A percentile compares a stretch with the other conserved stretches of the same genome.
Conservation (phyloP, 2,797 vertebrate species). For the Hydrolagus colliei region DNA sequence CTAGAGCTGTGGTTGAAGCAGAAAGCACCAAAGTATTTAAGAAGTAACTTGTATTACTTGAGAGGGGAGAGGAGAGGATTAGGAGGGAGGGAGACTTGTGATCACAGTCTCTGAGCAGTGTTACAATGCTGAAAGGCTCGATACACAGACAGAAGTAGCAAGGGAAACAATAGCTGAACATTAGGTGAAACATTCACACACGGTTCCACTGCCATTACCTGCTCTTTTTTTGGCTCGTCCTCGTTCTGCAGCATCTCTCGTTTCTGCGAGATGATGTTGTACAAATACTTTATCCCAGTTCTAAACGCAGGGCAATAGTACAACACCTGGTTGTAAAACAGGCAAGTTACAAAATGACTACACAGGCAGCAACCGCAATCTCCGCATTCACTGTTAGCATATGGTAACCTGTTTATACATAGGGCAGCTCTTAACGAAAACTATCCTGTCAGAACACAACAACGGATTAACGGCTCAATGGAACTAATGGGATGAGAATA, state of each 20-base stretch:
- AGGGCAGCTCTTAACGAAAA: background rate
- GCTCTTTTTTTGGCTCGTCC: slow-evolving; percentile 53
- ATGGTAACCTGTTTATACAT: too few species aligned
- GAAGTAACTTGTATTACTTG: too few species aligned
- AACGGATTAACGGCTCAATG: background rate
- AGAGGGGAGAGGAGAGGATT: too few species aligned
- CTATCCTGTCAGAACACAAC: background rate
- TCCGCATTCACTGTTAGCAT: too few species aligned
- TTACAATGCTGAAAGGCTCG: too few species aligned
- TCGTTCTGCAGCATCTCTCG: slow-evolving; percentile 66
- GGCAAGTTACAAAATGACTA: slow-evolving; percentile 15
- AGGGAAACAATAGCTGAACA: background rate
- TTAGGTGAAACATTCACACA: accelerated
- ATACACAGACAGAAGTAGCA: too few species aligned
- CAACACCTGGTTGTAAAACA: slow-evolving; percentile 64
- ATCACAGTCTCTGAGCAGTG: too few species aligned
- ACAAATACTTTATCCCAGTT: slow-evolving; percentile 78
- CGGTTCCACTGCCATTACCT: slow-evolving; percentile 45
- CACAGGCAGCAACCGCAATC: background rate
- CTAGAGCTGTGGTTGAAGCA: too few species aligned
- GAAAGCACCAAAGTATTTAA: too few species aligned
- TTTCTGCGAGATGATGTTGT: slow-evolving; percentile 66
- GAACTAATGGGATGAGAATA: background rate
- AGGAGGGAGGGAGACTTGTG: too few species aligned
- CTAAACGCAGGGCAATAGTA: slow-evolving; percentile 92